A percentile compares a stretch with the other conserved stretches of the same genome.
phyloP scores from a whole-genome alignment of 2,113 vertebrate species.

The Blennius ocellaris region DNA sequence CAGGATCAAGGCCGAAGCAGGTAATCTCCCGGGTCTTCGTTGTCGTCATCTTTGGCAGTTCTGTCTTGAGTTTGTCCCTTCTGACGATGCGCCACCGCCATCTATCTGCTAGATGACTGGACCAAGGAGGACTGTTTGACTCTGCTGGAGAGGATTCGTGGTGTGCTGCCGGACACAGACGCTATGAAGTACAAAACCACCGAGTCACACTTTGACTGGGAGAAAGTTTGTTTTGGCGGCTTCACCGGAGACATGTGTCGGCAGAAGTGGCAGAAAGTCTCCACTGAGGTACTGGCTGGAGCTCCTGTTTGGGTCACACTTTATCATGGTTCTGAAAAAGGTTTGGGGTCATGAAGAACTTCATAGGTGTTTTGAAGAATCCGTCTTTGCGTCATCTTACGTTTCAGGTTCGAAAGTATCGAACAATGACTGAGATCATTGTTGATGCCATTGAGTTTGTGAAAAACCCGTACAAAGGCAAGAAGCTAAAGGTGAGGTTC shows the following conservation, averaged over 20 bases:
- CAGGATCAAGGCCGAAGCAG: slow-evolving; percentile 69
- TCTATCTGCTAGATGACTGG: slow-evolving; percentile 72
- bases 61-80: no score
- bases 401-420: slow-evolving; percentile 83
- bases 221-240: slow-evolving; percentile 81
- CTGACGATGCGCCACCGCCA: background rate
- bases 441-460: slow-evolving; percentile 83
- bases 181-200: slow-evolving; percentile 86
- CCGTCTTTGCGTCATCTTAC: background rate
- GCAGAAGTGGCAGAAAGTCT: slow-evolving; percentile 84
- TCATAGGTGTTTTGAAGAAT: background rate
- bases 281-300: slow-evolving; percentile 74
- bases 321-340: no score
- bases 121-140: slow-evolving; percentile 82
- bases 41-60: no score
- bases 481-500: slow-evolving; percentile 83
- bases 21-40: no score
- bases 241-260: slow-evolving; percentile 84
- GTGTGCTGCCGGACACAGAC: slow-evolving; percentile 78
- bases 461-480: slow-evolving; percentile 87
- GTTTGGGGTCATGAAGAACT: background rate
- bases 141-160: slow-evolving; percentile 83
- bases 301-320: background rate
- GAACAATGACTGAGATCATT: slow-evolving; percentile 86
- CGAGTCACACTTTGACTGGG: slow-evolving; percentile 86